These are phyloP conservation scores for Sitobion miscanthi DNA, from an alignment of 1,140 invertebrate species.

Conservation along the genomic window DNA sequence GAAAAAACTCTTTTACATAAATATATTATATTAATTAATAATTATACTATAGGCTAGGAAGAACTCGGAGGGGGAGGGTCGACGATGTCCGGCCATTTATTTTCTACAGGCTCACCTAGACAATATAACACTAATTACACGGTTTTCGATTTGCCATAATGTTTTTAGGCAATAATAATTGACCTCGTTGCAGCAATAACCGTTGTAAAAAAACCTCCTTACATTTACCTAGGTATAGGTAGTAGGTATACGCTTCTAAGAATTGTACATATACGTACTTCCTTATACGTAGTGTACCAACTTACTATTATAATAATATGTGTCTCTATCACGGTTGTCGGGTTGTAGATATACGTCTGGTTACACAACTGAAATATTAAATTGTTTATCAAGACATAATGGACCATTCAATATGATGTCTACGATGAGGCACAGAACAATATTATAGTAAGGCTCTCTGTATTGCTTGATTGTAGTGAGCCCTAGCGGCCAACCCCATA, in stretches of 20 bases:
- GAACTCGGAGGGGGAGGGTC: not conserved
- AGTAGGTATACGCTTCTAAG: not conserved
- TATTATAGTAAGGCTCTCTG: too few species aligned
- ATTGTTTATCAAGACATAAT: too few species aligned
- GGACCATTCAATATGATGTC: too few species aligned
- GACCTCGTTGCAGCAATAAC: not conserved
- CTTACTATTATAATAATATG: not conserved
- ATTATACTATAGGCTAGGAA: not conserved
- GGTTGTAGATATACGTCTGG: too few species aligned
- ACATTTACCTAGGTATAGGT: not conserved
- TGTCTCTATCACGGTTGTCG: too few species aligned
- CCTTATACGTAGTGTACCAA: not conserved
- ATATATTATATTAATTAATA: not conserved
- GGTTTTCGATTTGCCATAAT: not conserved
- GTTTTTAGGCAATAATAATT: not conserved
- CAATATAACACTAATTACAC: conserved; percentile 30
- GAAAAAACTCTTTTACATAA: not conserved
- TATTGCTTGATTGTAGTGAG: too few species aligned
- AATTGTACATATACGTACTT: not conserved
- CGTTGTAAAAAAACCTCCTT: not conserved
- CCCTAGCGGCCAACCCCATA: too few species aligned
- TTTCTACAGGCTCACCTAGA: not conserved
- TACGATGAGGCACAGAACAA: too few species aligned
- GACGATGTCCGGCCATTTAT: not conserved
- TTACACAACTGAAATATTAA: too few species aligned